Conservation (phyloP, 2,888 invertebrate species). For the Lepas anatifera region DNA sequence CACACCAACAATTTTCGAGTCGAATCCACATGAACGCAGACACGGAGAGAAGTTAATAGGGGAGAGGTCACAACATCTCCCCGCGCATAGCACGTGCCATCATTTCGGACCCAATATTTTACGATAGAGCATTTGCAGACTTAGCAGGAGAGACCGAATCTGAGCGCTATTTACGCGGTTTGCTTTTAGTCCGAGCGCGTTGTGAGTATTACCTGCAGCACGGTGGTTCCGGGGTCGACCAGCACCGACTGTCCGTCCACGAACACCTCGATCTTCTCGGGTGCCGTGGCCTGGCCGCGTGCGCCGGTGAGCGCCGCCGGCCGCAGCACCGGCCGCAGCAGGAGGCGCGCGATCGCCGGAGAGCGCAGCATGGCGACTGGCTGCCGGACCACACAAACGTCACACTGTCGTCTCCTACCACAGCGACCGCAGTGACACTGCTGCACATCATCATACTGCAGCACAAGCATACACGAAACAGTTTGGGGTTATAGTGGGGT, state of each 20-base stretch:
- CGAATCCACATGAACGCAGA: too few relatives aligned
- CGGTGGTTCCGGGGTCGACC: slow-evolving; percentile 92
- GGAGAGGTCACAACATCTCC: too few relatives aligned
- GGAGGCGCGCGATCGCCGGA: neutral
- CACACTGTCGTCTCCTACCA: too few relatives aligned
- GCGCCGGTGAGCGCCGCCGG: neutral
- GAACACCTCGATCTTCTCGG: slow-evolving; percentile 84
- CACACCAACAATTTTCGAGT: too few relatives aligned
- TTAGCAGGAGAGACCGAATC: neutral
- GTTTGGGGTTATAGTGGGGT: too few relatives aligned
- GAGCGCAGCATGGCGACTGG: neutral
- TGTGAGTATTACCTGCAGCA: slow-evolving; percentile 59
- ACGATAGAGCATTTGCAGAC: neutral
- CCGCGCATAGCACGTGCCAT: neutral
- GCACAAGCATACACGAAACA: too few relatives aligned
- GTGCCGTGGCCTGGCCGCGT: slow-evolving; percentile 27
- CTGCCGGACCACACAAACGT: neutral
- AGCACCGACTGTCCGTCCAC: slow-evolving; percentile 91
- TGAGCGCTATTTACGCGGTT: too few relatives aligned
- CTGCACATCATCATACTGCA: too few relatives aligned
- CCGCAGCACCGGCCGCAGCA: neutral
- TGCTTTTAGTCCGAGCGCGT: too few relatives aligned
- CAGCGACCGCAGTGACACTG: too few relatives aligned
- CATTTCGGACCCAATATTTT: neutral
- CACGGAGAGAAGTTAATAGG: too few relatives aligned